Base-by-base conservation (phyloP, 2,797 vertebrate genomes). In the Macropodus opercularis region DNA sequence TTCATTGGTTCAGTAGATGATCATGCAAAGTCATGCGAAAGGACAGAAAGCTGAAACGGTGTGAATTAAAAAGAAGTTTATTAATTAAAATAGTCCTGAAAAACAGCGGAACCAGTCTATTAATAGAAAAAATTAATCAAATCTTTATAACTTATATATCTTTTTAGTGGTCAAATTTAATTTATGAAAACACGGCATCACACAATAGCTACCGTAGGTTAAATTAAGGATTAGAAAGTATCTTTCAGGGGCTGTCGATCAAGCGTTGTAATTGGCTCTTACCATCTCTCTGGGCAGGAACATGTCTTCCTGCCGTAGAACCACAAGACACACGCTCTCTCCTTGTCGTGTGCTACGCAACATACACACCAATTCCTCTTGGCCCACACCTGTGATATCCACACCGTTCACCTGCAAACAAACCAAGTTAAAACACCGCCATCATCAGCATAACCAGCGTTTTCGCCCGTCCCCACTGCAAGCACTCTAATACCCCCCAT, bases 251-350 rank as follows among this genome's bases (percentile, higher is more conserved):
- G 26, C 18, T 34, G 43, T 22, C 2, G 35, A 55, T 1, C 34
- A 17, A 36, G 18, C 47, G 15, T 0, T 49, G 39, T 58, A 63
- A 58, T 35, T 70, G 70, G 44, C 42, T 83, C 90, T 96, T 95
- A 99, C 97, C 97, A 98, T 93, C 84, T 99, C 96, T 85, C 96
- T 88, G 42, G 97, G 96, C 42, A 97, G 88, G 83, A 97, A 97
- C 76, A 91, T 86, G 57, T 97, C 95, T 31, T 99, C 95, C 63
- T 95, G 96, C 15, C 98, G 93, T 41, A 93, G 92, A 27, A 99
- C 91, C 49, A 95, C 63, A 18, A 99, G 87, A 22, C 87, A 92
- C 17, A 96, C 97, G 0, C 90, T 91, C 65, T 98, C 96, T 7
- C 98, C 98, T 76, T 96, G 96, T 29, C 94, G 95, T 2, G 96